phyloP scores from a whole-genome alignment of 2,797 vertebrate genomes.

The Fundulus diaphanus region DNA sequence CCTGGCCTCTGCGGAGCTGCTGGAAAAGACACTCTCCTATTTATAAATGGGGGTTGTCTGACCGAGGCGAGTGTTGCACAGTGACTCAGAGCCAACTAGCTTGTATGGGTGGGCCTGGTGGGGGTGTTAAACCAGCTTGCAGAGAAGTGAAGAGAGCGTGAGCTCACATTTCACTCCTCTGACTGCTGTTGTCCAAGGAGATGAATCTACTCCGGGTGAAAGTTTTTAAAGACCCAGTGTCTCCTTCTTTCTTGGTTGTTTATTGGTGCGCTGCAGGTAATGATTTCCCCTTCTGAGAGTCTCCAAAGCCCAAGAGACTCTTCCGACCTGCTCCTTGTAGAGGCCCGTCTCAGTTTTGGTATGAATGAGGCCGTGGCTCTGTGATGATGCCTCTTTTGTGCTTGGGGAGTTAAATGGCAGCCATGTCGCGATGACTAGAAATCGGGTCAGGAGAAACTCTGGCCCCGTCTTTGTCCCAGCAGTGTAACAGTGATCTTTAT shows the following conservation, averaged over 20 bases:
- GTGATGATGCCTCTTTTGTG: slow-evolving; percentile 72
- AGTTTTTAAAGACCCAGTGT: slow-evolving; percentile 7
- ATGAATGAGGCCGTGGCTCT: slow-evolving; percentile 69
- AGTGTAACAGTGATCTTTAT: slow-evolving; percentile 77
- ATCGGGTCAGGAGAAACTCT: slow-evolving; percentile 65
- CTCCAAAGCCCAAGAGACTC: slow-evolving; percentile 28
- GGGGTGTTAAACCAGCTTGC: slow-evolving; percentile 53
- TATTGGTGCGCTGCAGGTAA: slow-evolving; percentile 9
- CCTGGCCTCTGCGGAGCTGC: slow-evolving; percentile 65
- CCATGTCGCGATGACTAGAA: slow-evolving; percentile 76
- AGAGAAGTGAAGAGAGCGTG: slow-evolving; percentile 36
- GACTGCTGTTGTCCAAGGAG: slow-evolving; percentile 66
- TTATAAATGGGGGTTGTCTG: slow-evolving; percentile 77
- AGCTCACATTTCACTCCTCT: slow-evolving; percentile 73
- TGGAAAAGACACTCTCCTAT: slow-evolving; percentile 79
- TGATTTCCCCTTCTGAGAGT: slow-evolving; percentile 32
- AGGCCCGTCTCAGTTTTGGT: slow-evolving; percentile 44
- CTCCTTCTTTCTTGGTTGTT: slow-evolving; percentile 28
- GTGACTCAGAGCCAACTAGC: slow-evolving; percentile 50
- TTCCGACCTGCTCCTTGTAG: slow-evolving; percentile 54
- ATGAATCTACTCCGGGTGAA: slow-evolving; percentile 49
- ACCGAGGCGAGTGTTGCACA: slow-evolving; percentile 62
- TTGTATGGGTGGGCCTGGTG: slow-evolving; percentile 45
- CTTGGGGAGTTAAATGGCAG: slow-evolving; percentile 76
- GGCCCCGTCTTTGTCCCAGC: slow-evolving; percentile 72